Percentiles rank a stretch among this genome's conserved stretches.
Evolutionary conservation across 2,888 invertebrate species (phyloP).

Genomic region (Cephus pulcher): DNA sequence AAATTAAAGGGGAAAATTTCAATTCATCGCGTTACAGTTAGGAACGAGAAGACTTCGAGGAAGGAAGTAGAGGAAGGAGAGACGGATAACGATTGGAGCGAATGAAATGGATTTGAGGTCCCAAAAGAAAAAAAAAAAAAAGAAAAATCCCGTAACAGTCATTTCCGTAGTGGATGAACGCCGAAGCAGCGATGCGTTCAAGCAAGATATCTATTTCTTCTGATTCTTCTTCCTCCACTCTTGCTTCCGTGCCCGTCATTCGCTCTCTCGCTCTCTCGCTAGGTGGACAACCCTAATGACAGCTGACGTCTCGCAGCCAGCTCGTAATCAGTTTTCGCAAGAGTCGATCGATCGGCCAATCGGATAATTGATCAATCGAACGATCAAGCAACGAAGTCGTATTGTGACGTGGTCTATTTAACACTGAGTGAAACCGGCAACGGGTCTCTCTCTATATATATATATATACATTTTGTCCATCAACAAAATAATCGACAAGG

Average conservation of each 20-base stretch:
- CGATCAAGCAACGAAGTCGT: too few species aligned
- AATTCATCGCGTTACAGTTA: constrained; percentile 3
- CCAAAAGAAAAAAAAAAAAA: not conserved
- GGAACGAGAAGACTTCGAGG: constrained; percentile 17
- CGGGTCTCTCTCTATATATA: too few species aligned
- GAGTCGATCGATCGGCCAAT: constrained; percentile 25
- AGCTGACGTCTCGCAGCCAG: too few species aligned
- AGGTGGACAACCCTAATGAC: too few species aligned
- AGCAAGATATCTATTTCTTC: constrained; percentile 31
- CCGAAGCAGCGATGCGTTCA: constrained; percentile 35
- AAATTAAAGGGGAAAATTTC: not conserved
- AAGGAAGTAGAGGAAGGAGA: constrained; percentile 2
- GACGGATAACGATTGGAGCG: constrained; percentile 1
- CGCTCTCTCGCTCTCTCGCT: too few species aligned
- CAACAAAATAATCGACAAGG: too few species aligned
- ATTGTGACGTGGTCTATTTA: constrained; percentile 36
- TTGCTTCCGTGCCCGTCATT: too few species aligned
- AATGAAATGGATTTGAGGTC: not conserved
- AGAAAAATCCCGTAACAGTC: not conserved
- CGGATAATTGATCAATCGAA: constrained; percentile 24
- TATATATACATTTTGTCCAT: too few species aligned
- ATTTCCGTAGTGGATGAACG: constrained; percentile 25
- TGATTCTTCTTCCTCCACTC: constrained; percentile 16
- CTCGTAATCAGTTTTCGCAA: too few species aligned
- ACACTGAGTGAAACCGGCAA: constrained; percentile 12